A percentile compares a stretch with the other conserved stretches of the same genome.
These are phyloP conservation scores for Bufo gargarizans DNA, from an alignment of 2,113 vertebrate species.

Conservation along the genomic window DNA sequence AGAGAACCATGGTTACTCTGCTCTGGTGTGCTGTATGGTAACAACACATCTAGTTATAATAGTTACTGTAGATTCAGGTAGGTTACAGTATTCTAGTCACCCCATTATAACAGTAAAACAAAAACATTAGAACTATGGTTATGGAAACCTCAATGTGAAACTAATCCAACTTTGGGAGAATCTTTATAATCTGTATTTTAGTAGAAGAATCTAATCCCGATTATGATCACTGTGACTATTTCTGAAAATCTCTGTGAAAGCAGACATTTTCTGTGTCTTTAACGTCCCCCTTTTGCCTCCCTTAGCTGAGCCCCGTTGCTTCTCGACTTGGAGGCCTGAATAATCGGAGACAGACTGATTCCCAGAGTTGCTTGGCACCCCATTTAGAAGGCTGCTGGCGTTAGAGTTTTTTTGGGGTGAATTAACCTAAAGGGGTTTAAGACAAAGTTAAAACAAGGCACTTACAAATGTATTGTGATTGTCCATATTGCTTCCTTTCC, in stretches of 20 bases:
- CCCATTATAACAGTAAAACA: not conserved
- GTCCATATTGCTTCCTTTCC: no score
- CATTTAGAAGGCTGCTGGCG: no score
- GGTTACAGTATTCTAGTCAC: not conserved
- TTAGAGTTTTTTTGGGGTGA: no score
- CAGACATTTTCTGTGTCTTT: not conserved
- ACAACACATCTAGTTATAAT: slow-evolving; percentile 56
- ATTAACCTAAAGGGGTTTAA: no score
- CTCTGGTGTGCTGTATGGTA: slow-evolving; percentile 86
- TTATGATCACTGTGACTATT: not conserved
- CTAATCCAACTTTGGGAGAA: not conserved
- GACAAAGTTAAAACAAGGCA: no score
- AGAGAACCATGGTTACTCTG: slow-evolving; percentile 89
- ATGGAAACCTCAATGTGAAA: not conserved
- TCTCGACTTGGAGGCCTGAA: no score
- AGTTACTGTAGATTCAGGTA: not conserved
- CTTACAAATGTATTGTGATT: no score
- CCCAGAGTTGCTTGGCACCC: no score
- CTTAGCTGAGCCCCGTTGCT: no score
- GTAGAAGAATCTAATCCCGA: not conserved
- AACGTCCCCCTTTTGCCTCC: not conserved
- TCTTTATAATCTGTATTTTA: not conserved
- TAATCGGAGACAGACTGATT: no score
- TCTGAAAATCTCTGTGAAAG: no score
- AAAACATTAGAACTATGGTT: not conserved